Conservation (phyloP, 2,113 vertebrate genomes). For the Brachyhypopomus gauderio region DNA sequence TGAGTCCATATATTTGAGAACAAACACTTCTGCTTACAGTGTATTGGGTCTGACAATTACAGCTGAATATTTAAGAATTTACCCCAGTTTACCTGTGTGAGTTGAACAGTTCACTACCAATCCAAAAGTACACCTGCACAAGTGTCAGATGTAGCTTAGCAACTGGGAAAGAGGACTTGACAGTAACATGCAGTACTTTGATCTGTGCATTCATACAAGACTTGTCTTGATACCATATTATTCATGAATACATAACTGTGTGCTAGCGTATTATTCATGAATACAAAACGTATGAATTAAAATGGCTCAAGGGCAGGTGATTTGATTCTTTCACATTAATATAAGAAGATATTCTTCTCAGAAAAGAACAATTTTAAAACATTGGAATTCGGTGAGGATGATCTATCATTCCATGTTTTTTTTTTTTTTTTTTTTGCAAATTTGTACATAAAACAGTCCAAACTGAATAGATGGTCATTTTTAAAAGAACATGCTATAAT, state of each 20-base stretch:
- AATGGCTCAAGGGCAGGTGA: neutral
- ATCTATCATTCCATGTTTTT: neutral
- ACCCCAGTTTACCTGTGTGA: no score
- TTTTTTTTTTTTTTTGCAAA: no score
- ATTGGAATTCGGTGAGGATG: neutral
- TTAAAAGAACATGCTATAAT: no score
- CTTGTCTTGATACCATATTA: neutral
- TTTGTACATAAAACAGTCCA: no score
- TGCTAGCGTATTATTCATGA: neutral
- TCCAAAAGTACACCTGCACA: no score
- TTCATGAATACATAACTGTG: neutral
- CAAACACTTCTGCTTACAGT: neutral
- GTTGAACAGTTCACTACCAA: no score
- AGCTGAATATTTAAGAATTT: no score
- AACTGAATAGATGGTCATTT: no score
- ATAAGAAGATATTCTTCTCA: no score
- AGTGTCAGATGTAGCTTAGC: neutral
- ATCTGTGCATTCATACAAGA: neutral
- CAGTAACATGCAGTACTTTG: neutral
- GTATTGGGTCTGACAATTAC: no score
- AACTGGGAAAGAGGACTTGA: neutral
- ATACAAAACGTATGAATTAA: neutral
- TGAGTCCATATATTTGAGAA: neutral
- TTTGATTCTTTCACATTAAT: neutral
- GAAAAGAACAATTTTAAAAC: no score